phyloP scores from a whole-genome alignment of 2,888 invertebrate species.

The Kuschelorhynchus macadamiae region DNA sequence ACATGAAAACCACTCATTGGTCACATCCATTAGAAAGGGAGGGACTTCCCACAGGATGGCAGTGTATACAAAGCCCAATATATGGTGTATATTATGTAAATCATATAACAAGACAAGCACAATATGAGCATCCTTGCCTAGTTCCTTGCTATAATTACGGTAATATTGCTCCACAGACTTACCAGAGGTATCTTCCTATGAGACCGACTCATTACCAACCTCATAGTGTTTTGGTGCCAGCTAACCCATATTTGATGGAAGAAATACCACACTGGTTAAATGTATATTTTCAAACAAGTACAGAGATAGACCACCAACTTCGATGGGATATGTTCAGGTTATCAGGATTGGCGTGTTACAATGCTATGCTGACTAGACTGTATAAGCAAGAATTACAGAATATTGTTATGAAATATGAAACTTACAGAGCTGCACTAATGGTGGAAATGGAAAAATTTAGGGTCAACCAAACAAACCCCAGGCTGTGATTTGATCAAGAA shows the following conservation, averaged over 20 bases:
- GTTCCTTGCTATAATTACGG: constrained; percentile 80
- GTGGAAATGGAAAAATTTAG: constrained; percentile 80
- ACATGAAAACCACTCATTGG: constrained; percentile 99
- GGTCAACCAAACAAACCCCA: constrained; percentile 64
- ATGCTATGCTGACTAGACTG: too few relatives aligned
- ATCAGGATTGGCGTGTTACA: too few relatives aligned
- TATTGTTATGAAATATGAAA: too few relatives aligned
- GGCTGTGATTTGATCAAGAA: constrained; percentile 65
- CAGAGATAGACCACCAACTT: too few relatives aligned
- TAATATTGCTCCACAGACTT: constrained; percentile 68
- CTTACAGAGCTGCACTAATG: constrained; percentile 81
- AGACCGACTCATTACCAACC: constrained; percentile 84
- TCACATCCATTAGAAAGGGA: constrained; percentile 96
- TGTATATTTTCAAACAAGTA: constrained; percentile 90
- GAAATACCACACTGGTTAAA: constrained; percentile 98
- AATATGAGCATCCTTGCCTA: constrained; percentile 94
- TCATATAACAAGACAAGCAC: constrained; percentile 94
- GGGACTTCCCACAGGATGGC: constrained; percentile 96
- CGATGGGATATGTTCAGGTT: too few relatives aligned
- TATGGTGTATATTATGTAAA: constrained; percentile 98
- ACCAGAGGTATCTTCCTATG: constrained; percentile 69
- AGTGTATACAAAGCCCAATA: constrained; percentile 93
- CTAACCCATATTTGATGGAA: constrained; percentile 92
- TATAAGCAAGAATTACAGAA: too few relatives aligned
- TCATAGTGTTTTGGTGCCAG: constrained; percentile 92